Conservation (phyloP, 35 echinoderm and acorn worm species). For the Strongylocentrotus purpuratus region DNA sequence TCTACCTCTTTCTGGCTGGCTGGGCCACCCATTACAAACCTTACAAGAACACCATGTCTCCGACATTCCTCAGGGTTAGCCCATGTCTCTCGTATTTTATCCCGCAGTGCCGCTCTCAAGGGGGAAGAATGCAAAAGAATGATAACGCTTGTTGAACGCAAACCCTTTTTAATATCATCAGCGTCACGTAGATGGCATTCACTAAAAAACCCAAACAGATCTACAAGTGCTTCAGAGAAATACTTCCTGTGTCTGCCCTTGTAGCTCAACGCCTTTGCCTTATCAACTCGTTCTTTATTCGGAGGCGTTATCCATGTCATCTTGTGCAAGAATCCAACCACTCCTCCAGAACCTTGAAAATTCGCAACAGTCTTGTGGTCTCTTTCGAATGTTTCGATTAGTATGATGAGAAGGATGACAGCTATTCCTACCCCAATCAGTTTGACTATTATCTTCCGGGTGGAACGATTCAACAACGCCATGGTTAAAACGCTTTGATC, state of each 20-base stretch:
- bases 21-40: not conserved
- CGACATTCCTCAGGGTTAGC: not conserved
- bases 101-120: not conserved
- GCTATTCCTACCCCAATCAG: not conserved
- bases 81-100: conserved; percentile 17
- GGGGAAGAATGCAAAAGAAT: not conserved
- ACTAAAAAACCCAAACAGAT: not conserved
- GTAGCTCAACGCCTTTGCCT: not conserved
- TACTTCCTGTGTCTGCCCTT: not conserved
- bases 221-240: not conserved
- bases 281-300: not conserved
- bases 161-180: not conserved
- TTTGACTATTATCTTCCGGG: not conserved
- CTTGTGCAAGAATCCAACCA: not conserved
- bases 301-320: not conserved
- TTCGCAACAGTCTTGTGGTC: not conserved
- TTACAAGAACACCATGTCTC: not conserved
- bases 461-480: not conserved
- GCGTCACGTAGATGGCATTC: not conserved
- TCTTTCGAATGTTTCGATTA: not conserved
- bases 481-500: not conserved
- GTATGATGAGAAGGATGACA: not conserved
- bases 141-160: not conserved
- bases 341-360: not conserved
- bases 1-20: not conserved